Base-by-base conservation (phyloP, 2,888 invertebrate genomes). In the Anodontia alba region DNA sequence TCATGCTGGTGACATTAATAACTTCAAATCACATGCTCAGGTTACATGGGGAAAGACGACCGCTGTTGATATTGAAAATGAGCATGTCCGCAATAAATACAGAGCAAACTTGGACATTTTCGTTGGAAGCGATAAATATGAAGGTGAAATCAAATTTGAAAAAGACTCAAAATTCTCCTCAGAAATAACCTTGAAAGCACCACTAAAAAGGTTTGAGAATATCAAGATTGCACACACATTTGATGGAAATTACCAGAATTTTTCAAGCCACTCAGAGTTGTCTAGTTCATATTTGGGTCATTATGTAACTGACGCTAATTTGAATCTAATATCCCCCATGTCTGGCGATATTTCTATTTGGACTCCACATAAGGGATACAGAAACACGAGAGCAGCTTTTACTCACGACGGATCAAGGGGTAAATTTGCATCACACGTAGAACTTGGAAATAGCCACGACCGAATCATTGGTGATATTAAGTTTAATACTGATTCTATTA, bases 361-460 rank as follows among this genome's bases (percentile, higher is more conserved):
- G 66, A 78, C 83, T 54, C 83, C 83, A 54, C 5, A 80, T 12
- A 83, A 73, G 43, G 73, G 71, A 49, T 83, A 57, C 38, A 67
- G 49, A 31, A 70, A 78, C 26, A 70, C 81, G 73, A 67, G 69
- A 31, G 74, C 67, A 12, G 70, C 69, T n/a, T 31, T 84, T 38
- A 70, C 76, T 36, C 84, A 84, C 43, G 70, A 73, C 43, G 80
- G 81, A 7, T 36, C 29, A 17, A 33, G 69, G 33, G 17, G 67
- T 33, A 70, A 67, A 5, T 79, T 81, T 62, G 26, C 66, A 7
- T 73, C 80, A 15, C 71, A 68, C n/a, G 68, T 68, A 46, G 80
- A 83, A 46, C 29, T 78, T 20, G 72, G 70, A 67, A 78, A 76
- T 38, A 72, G 74, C 1, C n/a, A 38, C 1, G 26, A 69, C 15